Evolutionary conservation across 2,888 invertebrate genomes (phyloP), one percentile per base, ranked within the genome.

Genomic region (Atherix ibis): DNA sequence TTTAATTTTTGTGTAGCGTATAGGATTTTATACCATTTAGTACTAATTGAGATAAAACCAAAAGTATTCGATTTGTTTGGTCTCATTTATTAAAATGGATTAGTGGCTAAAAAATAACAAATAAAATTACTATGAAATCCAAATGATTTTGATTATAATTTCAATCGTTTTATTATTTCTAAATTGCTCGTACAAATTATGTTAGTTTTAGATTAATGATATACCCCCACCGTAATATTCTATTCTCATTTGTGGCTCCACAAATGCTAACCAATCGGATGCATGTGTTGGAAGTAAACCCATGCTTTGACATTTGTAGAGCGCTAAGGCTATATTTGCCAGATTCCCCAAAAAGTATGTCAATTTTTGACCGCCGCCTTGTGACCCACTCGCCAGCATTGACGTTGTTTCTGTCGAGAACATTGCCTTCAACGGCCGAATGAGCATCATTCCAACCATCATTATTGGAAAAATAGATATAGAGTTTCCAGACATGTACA

Each of bases 401-500:
- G 94, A 94, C 18, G 92, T 82, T 42, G 78, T 76, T 52, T 80
- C 80, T 24, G 91, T 82, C 1, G 88, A 69, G 57, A 97, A 87
- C 36, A 98, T 68, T 3, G 97, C 94, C 64, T 97, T 95, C 17
- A 97, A 75, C 3, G 97, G 97, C 40, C 95, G 69, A 50, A 97
- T 82, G 48, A 97, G 80, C 64, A 98, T 71, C 98, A 99, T 98
- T 27, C 94, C 95, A 6, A 99, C 94, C 98, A 99, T 99, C 98
- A 99, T 98, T 31, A 99, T 98, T 0, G 98, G 98, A 51, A 99
- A 97, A 49, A 99, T 97, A 1, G 95, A 97, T 50, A 98, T 95
- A 0, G 95, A 92, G 59, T 91, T 95, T 13, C 97, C 97, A 34
- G 97, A 92, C 98, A 99, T 99, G 63, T 97, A 99, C 92, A 98